Base-by-base conservation (phyloP, 2,797 vertebrate species). In the Acanthurus leucopareius region DNA sequence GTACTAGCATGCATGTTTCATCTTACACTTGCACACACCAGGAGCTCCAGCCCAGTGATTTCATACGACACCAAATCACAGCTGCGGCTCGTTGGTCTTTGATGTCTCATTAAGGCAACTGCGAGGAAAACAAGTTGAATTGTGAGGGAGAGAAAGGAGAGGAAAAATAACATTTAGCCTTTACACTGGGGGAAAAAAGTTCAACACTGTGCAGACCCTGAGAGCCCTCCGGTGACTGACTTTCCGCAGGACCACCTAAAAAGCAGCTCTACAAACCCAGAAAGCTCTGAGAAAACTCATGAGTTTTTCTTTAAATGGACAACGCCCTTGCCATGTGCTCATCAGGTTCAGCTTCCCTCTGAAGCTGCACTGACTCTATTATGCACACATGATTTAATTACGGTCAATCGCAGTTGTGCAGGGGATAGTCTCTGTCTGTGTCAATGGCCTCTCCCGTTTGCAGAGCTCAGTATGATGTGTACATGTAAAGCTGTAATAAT, bases 241-340 rank as follows among this genome's bases (percentile, higher is more conserved):
- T 94, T 94, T 95, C 94, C 88, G 82, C 90, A 89, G 92, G 95
- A 95, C 95, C 95, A 95, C 94, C 94, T 92, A 92, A 95, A 95
- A 91, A 83, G 92, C 91, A 78, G 70, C 84, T 91, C 88, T 84
- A 81, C 86, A 93, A 93, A 94, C 89, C 82, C 89, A 93, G 90
- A 91, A 80, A 90, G 91, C 89, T 89, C 86, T 85, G 85, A 93
- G 89, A 90, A 91, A 92, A 93, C 86, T 94, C 89, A 80, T 58
- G 87, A 80, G 67, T 91, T 94, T 86, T 85, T 83, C 92, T 81
- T 74, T 35, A 35, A 82, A 84, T 74, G 89, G 91, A 88, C 92
- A 90, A 95, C 93, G 85, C 93, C 94, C 92, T 93, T 63, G 75
- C 88, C 88, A 90, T 92, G 87, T 84, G 90, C 88, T 89, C 89